Base-by-base conservation (phyloP, 2,888 invertebrate genomes). In the Synergus itoensis region DNA sequence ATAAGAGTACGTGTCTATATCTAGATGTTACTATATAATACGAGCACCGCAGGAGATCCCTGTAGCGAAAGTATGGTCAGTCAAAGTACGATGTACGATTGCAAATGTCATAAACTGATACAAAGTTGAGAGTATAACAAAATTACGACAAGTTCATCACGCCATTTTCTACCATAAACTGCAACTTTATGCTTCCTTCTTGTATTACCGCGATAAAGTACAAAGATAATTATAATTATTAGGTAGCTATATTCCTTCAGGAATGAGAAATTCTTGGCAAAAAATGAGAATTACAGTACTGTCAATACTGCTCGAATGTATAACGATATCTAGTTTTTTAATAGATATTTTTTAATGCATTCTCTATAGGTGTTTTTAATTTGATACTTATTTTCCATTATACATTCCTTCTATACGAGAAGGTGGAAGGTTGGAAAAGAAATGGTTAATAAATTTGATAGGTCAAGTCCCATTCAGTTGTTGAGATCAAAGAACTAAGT, bases 401-500 rank as follows among this genome's bases (percentile, higher is more conserved):
- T 36, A 28, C 28, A 3, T 28, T 28, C 28, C 28, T 3, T 28
- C 28, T 28, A 28, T 28, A 3, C 28, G 28, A 28, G 28, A 28
- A 21, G 1, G 21, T 21, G 21, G 21, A 21, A 21, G 21, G 21
- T 21, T 21, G 21, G 21, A 21, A 28, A 28, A 28, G 28, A 28
- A 28, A 28, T 28, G 28, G 3, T 3, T 28, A 28, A 28, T 7
- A 36, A 36, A 36, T 36, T 36, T 36, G 36, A 3, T 28, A 3
- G 28, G 3, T 28, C 28, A 2, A 28, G 28, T 80, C 80, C 81
- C 80, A 83, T 81, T 81, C 79, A 82, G 81, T 81, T 81, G 80
- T 80, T 81, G 80, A 77, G 81, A 83, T 83, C 80, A 80, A 79
- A 81, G 82, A 83, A 82, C 81, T 82, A 83, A 82, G 81, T 82